These are phyloP conservation scores for Tychaedon coryphoeus DNA, from an alignment of 2,113 vertebrate genomes.

Conservation along the genomic window DNA sequence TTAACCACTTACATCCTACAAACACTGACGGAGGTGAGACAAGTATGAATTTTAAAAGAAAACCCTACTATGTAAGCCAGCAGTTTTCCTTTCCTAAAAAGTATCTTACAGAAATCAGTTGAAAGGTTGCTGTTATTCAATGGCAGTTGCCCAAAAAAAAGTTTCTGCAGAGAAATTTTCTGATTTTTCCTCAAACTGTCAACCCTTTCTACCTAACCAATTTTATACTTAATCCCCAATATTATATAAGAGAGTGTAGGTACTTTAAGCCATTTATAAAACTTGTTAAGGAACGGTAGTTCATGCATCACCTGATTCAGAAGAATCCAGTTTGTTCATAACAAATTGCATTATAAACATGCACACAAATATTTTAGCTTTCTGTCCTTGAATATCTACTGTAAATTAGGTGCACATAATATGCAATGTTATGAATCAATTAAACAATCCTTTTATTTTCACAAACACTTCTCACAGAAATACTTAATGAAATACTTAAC, in stretches of 20 bases:
- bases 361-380: background rate
- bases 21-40: background rate
- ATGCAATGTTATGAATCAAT: background rate
- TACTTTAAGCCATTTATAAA: background rate
- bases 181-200: background rate
- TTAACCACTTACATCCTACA: background rate
- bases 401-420: background rate
- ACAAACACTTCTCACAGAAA: background rate
- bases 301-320: background rate
- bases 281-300: background rate
- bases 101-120: background rate
- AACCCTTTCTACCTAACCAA: background rate
- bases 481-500: background rate
- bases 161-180: background rate
- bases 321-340: background rate
- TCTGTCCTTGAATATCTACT: background rate
- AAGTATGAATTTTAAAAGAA: background rate
- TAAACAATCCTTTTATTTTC: background rate
- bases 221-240: background rate
- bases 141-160: background rate
- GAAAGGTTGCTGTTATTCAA: background rate
- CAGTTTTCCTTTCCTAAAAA: background rate
- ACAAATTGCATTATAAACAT: background rate
- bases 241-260: background rate
- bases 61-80: background rate